Percentiles rank a stretch among this genome's conserved stretches.
Evolutionary conservation across 2,113 vertebrate species (phyloP).

Genomic region (Origma solitaria): DNA sequence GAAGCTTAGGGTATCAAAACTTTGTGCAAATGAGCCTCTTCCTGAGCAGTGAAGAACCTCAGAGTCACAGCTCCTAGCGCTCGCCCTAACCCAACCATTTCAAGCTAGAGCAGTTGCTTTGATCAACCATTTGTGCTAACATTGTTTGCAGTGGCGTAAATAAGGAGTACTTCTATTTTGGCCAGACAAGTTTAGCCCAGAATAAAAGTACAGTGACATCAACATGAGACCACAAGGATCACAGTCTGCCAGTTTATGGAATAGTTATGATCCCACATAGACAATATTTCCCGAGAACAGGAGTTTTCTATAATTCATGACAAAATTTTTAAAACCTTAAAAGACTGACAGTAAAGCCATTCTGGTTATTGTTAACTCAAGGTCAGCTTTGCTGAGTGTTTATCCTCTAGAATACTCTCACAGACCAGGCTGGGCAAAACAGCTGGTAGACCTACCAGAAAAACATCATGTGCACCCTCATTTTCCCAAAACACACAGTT

Average conservation of each 20-base stretch:
- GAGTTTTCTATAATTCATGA: not conserved
- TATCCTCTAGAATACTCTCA: not conserved
- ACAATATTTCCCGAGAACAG: not conserved
- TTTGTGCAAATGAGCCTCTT: not conserved
- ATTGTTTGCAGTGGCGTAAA: not conserved
- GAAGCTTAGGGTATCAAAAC: not conserved
- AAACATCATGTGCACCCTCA: not conserved
- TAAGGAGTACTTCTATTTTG: not conserved
- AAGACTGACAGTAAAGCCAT: not conserved
- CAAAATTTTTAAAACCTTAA: not conserved
- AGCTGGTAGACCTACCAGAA: not conserved
- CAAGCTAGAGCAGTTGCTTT: not conserved
- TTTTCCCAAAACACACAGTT: not conserved
- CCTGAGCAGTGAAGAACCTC: not conserved
- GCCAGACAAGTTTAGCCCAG: not conserved
- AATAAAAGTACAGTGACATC: slow-evolving; percentile 13
- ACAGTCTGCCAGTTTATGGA: not conserved
- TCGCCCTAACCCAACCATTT: fast-evolving
- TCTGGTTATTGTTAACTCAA: not conserved
- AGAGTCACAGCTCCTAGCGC: not conserved
- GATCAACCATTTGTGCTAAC: not conserved
- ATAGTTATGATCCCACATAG: not conserved
- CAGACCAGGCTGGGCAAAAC: not conserved
- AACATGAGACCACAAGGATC: not conserved
- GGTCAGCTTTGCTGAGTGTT: not conserved